Conservation (phyloP, 2,113 vertebrate genomes). For the Corythoichthys intestinalis region DNA sequence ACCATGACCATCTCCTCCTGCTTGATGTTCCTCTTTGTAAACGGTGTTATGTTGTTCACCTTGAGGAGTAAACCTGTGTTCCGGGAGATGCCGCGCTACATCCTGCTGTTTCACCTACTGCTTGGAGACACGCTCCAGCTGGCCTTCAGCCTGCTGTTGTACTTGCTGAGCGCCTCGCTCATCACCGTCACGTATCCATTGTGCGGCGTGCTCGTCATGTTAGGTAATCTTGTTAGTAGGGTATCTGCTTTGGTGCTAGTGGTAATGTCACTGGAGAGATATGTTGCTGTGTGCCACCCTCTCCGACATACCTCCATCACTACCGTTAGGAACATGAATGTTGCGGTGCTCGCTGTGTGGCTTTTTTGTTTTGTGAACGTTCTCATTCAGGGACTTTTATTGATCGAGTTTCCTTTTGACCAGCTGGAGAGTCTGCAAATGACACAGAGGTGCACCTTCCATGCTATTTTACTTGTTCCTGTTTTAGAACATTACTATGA, state of each 20-base stretch:
- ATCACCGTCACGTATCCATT: not conserved
- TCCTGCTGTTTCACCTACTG: slow-evolving; percentile 5
- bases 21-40: not conserved
- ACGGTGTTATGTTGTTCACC: slow-evolving; percentile 1
- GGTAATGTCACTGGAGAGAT: slow-evolving; percentile 55
- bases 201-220: slow-evolving; percentile 13
- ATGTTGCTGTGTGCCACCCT: slow-evolving; percentile 48
- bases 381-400: not conserved
- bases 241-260: slow-evolving; percentile 40
- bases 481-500: too few relatives aligned
- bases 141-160: not conserved
- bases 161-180: not conserved
- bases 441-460: not conserved
- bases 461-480: too few relatives aligned
- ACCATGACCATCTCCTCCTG: not conserved
- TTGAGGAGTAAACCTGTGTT: slow-evolving; percentile 3
- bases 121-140: slow-evolving; percentile 5
- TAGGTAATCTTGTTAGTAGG: not conserved
- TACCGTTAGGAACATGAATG: slow-evolving; percentile 28
- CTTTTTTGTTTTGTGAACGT: slow-evolving; percentile 17
- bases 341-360: slow-evolving; percentile 36
- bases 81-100: slow-evolving; percentile 4
- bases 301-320: slow-evolving; percentile 34
- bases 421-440: slow-evolving; percentile 1
- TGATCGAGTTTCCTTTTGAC: not conserved